Evolutionary conservation across 2,113 vertebrate genomes (phyloP).

Genomic region (Channa argus): DNA sequence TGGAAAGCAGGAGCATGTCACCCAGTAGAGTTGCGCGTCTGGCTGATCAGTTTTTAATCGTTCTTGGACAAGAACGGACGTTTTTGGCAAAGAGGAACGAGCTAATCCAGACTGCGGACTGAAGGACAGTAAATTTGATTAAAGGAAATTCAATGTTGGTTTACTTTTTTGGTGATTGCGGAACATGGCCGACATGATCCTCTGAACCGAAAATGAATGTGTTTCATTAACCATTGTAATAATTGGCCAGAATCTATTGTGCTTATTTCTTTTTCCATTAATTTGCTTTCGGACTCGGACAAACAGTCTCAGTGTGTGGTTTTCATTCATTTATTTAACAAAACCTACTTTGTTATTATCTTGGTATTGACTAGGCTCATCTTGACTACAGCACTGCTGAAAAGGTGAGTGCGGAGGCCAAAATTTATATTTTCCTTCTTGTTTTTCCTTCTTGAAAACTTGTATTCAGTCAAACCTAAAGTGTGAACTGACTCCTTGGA

Average conservation of each 20-base stretch:
- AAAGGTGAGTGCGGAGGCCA: slow-evolving; percentile 8
- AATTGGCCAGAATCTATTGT: not conserved
- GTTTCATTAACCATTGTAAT: not conserved
- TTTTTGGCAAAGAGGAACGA: too few relatives aligned
- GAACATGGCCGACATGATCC: too few relatives aligned
- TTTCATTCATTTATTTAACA: not conserved
- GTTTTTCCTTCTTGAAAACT: not conserved
- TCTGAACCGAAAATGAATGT: not conserved
- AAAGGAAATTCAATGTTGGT: too few relatives aligned
- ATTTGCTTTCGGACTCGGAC: not conserved
- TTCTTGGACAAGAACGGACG: too few relatives aligned
- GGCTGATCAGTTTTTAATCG: too few relatives aligned
- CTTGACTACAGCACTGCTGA: slow-evolving; percentile 52
- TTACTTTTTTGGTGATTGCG: too few relatives aligned
- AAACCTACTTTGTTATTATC: not conserved
- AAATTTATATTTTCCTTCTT: not conserved
- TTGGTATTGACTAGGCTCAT: not conserved
- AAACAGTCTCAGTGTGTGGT: not conserved
- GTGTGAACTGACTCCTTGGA: not conserved
- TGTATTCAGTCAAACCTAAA: slow-evolving; percentile 6
- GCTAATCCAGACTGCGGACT: too few relatives aligned
- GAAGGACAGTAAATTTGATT: too few relatives aligned
- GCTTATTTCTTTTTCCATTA: not conserved
- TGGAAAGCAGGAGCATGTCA: too few relatives aligned
- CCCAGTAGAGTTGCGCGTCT: too few relatives aligned